phyloP scores from a whole-genome alignment of 2,797 vertebrate genomes.

The Lagodon rhomboides region DNA sequence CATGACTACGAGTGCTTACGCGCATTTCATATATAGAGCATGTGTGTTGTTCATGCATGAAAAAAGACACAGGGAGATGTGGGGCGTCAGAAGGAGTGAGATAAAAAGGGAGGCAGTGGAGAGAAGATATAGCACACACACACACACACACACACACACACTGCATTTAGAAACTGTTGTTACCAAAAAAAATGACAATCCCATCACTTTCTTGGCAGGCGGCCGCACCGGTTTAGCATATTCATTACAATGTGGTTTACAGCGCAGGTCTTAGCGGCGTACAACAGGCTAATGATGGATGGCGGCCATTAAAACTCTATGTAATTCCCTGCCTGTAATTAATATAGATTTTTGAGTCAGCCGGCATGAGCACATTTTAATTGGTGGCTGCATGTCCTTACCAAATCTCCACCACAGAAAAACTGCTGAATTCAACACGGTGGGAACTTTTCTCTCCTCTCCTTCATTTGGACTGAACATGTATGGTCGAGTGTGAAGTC shows the following conservation, averaged over 20 bases:
- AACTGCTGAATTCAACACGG: slow-evolving; percentile 6
- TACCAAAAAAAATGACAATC: slow-evolving; percentile 58
- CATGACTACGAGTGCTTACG: slow-evolving; percentile 32
- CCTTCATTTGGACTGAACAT: slow-evolving; percentile 1
- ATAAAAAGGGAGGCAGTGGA: slow-evolving; percentile 31
- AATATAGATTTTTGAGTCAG: slow-evolving; percentile 70
- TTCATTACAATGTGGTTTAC: slow-evolving; percentile 67
- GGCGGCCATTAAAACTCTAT: slow-evolving; percentile 59
- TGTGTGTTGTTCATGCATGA: slow-evolving; percentile 44
- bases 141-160: not conserved
- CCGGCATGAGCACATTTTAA: slow-evolving; percentile 55
- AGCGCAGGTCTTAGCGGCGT: slow-evolving; percentile 46
- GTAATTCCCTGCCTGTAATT: slow-evolving; percentile 62
- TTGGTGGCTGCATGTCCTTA: slow-evolving; percentile 43
- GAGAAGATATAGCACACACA: not conserved
- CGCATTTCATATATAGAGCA: slow-evolving; percentile 19
- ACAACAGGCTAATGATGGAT: slow-evolving; percentile 68
- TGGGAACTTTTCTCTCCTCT: not conserved
- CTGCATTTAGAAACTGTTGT: slow-evolving; percentile 36
- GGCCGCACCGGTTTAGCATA: slow-evolving; percentile 62
- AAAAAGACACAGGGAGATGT: slow-evolving; percentile 26
- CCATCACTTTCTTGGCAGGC: slow-evolving; percentile 63
- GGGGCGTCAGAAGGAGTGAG: slow-evolving; percentile 24
- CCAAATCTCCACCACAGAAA: slow-evolving; percentile 25
- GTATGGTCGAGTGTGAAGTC: not conserved